Evolutionary conservation across 30 jellyfish, hydroid and myxozoan species (phyloP).

Genomic region (Morbakka virulenta): DNA sequence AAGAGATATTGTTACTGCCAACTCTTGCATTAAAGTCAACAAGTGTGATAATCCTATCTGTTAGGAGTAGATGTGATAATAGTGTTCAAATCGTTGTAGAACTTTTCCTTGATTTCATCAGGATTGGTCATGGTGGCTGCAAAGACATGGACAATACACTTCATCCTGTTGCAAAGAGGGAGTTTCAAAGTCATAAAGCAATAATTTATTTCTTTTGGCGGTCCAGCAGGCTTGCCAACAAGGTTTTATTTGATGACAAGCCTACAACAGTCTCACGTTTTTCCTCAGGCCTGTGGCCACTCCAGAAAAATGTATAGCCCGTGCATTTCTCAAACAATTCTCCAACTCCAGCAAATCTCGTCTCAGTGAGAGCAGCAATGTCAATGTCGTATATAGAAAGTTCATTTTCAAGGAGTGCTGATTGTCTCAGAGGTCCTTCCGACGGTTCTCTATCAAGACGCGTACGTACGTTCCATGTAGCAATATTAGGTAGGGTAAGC

Average conservation of each 20-base stretch:
- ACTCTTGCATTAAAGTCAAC: slow-evolving; percentile 44
- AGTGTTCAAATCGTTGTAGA: slow-evolving; percentile 17
- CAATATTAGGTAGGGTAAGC: neutral
- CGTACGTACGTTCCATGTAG: neutral
- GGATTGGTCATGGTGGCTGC: slow-evolving; percentile 59
- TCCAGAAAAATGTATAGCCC: slow-evolving; percentile 6
- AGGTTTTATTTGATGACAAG: neutral
- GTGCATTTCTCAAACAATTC: neutral
- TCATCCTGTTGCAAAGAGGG: neutral
- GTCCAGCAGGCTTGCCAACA: neutral
- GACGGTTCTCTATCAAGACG: neutral
- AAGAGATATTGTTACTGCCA: slow-evolving; percentile 5
- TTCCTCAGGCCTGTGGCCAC: slow-evolving; percentile 5
- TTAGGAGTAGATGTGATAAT: neutral
- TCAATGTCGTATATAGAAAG: neutral
- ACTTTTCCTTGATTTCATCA: slow-evolving; percentile 18
- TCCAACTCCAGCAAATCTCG: neutral
- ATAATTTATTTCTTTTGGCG: slow-evolving; percentile 15
- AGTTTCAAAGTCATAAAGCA: slow-evolving; percentile 46
- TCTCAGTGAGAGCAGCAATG: slow-evolving; percentile 12
- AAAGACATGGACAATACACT: slow-evolving; percentile 15
- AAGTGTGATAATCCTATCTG: slow-evolving; percentile 6
- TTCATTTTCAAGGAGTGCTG: slow-evolving; percentile 11
- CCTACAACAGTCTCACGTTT: slow-evolving; percentile 26
- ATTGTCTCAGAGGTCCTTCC: neutral